phyloP scores from a whole-genome alignment of 2,888 invertebrate species.

The Catocala fraxini region DNA sequence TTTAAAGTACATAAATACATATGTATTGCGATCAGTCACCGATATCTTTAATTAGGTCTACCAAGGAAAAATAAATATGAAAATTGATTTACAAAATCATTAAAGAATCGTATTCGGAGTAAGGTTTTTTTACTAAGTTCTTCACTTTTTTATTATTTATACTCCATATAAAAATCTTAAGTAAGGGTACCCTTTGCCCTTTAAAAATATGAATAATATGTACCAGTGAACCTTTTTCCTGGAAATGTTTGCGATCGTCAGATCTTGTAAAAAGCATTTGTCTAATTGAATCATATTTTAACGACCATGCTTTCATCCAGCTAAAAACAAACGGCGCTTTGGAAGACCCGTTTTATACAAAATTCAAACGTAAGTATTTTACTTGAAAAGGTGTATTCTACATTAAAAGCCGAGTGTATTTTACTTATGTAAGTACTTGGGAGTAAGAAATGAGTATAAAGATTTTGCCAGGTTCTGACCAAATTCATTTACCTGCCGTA shows the following conservation, averaged over 20 bases:
- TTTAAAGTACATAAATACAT: too few relatives aligned
- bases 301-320: constrained; percentile 15
- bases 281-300: constrained; percentile 28
- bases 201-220: constrained; percentile 7
- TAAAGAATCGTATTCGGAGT: background rate
- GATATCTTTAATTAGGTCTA: too few relatives aligned
- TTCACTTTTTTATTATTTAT: background rate
- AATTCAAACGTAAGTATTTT: background rate
- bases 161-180: background rate
- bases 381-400: background rate
- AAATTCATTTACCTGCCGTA: constrained; percentile 23
- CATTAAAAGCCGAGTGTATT: background rate
- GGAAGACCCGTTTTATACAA: constrained; percentile 14
- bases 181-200: constrained; percentile 11
- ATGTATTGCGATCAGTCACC: too few relatives aligned
- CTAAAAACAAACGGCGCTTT: constrained; percentile 15
- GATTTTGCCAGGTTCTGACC: constrained; percentile 20
- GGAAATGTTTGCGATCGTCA: constrained; percentile 5
- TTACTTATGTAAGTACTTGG: constrained; percentile 13
- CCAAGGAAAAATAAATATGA: too few relatives aligned
- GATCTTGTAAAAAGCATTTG: constrained; percentile 18
- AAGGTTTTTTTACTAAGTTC: background rate
- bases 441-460: constrained; percentile 2
- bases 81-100: background rate
- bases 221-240: background rate